Evolutionary conservation across 35 echinoderm and acorn worm genomes (phyloP), one percentile per base, ranked within the genome.

Genomic region (Amphiura filiformis): DNA sequence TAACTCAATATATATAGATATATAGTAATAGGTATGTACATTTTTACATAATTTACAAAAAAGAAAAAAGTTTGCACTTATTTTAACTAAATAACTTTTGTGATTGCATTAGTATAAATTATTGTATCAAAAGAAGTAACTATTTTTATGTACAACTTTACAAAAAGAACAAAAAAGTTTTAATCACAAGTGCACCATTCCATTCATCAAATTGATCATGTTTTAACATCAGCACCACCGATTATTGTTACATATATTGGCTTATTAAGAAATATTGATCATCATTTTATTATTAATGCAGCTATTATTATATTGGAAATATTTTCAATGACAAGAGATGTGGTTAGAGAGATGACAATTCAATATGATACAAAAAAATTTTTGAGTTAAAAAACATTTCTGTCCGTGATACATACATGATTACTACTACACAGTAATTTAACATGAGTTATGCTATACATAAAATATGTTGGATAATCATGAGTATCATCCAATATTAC

Each of bases 61-160:
- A 70, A 13, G 7, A 47, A 70, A 70, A 13, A 70, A 13, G 7
- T 70, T 70, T 70, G 61, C 61, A 52, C 61, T 70, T 70, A 70
- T 70, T 70, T 70, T 70, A 30, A 26, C 61, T 70, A 70, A 70
- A 70, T 70, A 70, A 70, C 61, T 70, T 70, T n/a, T 70, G 28
- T 2, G 61, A 70, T 70, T 70, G 61, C 61, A 70, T 70, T 70
- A 70, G 61, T 70, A 70, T 70, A 70, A 70, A 70, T 70, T 70
- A 70, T 70, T 70, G 61, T 70, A 70, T 70, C 61, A 70, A 70
- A 70, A 70, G 7, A n/a, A 26, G 61, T 70, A 30, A 70, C 61
- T n/a, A 70, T 70, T 70, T 47, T 4, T 70, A 70, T 70, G 7
- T 70, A 70, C 61, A 70, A 2, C 61, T 70, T 70, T 70, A 52